A percentile compares a stretch with the other conserved stretches of the same genome.
phyloP scores from a whole-genome alignment of 1,140 invertebrate genomes.

The Prorops nasuta region DNA sequence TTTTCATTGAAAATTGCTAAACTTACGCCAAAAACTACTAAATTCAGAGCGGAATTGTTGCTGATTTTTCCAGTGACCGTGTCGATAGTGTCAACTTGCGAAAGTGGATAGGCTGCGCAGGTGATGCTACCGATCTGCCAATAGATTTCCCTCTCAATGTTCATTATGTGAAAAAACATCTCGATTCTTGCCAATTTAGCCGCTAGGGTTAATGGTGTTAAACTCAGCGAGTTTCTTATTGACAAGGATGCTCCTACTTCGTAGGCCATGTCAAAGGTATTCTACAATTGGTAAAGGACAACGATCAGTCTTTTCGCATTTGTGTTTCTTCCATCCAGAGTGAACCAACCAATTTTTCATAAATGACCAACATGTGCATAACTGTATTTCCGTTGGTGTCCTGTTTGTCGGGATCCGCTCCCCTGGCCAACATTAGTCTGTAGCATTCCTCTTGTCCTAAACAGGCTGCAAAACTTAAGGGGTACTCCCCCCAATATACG shows the following conservation, averaged over 20 bases:
- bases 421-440: constrained; percentile 86
- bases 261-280: constrained; percentile 92
- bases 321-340: background rate
- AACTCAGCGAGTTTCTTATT: constrained; percentile 80
- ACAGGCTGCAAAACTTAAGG: constrained; percentile 93
- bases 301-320: background rate
- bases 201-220: constrained; percentile 91
- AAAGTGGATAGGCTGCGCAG: constrained; percentile 95
- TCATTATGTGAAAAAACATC: constrained; percentile 94
- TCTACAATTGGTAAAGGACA: constrained; percentile 57
- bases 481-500: constrained; percentile 98
- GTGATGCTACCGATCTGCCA: constrained; percentile 96
- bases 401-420: constrained; percentile 91
- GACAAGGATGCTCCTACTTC: constrained; percentile 85
- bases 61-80: constrained; percentile 87
- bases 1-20: constrained; percentile 4
- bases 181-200: constrained; percentile 91
- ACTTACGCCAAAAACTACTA: constrained; percentile 96
- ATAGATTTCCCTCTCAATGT: constrained; percentile 92
- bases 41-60: constrained; percentile 89
- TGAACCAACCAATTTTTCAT: constrained; percentile 79
- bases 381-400: constrained; percentile 98
- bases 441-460: constrained; percentile 97
- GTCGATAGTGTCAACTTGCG: constrained; percentile 94
- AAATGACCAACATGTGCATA: constrained; percentile 95